Base-by-base conservation (phyloP, 2,797 vertebrate species). In the Loris lydekkerianus region DNA sequence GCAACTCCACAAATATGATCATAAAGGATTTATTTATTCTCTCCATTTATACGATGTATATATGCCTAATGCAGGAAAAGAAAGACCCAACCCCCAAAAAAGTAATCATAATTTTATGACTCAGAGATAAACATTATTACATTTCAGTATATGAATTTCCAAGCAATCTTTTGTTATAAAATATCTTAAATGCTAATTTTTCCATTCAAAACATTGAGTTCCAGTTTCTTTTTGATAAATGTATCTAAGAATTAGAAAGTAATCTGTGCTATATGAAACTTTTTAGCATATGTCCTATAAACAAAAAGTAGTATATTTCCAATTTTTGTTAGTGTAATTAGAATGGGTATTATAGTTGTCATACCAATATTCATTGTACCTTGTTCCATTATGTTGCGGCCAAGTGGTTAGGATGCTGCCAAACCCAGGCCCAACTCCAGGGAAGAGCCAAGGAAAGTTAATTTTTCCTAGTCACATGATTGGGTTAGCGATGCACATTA, bases 181-280 rank as follows among this genome's bases (percentile, higher is more conserved):
- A 63, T 89, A 89, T 29, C 20, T 61, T 70, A 89, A 60, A 61
- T 80, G 25, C 9, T 77, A 58, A 63, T 25, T 89, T 84, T 72
- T 13, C 4, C 5, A 81, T 56, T 87, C 20, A 92, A 89, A 93
- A 83, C 78, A 87, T 86, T 86, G 49, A 65, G 56, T 13, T 14
- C 18, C 14, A 46, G 17, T 61, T 60, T 93, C 46, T 90, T 34
- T 49, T 93, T 93, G 21, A 77, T 84, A 93, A 93, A 67, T 49
- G 14, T 9, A 82, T 73, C 21, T 90, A 88, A 81, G 67, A 77
- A 87, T 90, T 90, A 82, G 40, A 86, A 86, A 78, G n/a, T 29
- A 72, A 81, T 76, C 27, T 29, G 9, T 46, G 72, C 29, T 76
- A 46, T 29, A 56, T n/a, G 34, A 92, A 78, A 73, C 27, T 85